phyloP scores from a whole-genome alignment of 2,888 invertebrate species.

The Idaea biselata region DNA sequence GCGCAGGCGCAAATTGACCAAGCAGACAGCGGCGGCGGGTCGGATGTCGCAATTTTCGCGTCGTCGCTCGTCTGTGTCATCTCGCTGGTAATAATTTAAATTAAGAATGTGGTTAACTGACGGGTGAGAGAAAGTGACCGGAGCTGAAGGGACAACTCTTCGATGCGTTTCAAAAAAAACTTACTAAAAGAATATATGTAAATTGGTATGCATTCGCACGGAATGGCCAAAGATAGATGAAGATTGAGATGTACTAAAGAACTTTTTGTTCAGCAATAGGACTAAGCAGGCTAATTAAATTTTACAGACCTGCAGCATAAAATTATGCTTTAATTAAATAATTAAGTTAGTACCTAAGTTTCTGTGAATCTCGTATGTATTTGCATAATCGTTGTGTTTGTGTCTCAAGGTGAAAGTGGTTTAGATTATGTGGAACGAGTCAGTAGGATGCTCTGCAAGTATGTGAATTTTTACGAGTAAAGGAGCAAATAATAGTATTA shows the following conservation, averaged over 20 bases:
- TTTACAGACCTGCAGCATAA: too few relatives aligned
- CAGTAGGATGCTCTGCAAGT: conserved; percentile 11
- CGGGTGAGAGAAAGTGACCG: not conserved
- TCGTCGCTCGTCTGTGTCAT: not conserved
- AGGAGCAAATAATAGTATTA: not conserved
- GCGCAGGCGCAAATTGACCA: conserved; percentile 58
- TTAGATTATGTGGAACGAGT: conserved; percentile 12
- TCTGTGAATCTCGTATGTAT: conserved; percentile 10
- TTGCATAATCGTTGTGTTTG: conserved; percentile 10
- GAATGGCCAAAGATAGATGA: too few relatives aligned
- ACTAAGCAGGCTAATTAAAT: too few relatives aligned
- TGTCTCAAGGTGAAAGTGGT: conserved; percentile 12
- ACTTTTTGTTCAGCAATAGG: too few relatives aligned
- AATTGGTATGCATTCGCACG: too few relatives aligned
- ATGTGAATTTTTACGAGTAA: not conserved
- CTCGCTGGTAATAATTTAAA: not conserved
- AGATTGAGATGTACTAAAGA: too few relatives aligned
- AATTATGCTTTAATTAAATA: not conserved
- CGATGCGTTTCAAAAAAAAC: not conserved
- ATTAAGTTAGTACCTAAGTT: conserved; percentile 6
- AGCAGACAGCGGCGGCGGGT: conserved; percentile 63
- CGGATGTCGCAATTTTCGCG: conserved; percentile 55
- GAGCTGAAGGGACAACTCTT: not conserved
- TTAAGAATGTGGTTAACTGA: not conserved
- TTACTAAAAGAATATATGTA: not conserved